Evolutionary conservation across 2,113 vertebrate species (phyloP).

Genomic region (Pampusana beccarii): DNA sequence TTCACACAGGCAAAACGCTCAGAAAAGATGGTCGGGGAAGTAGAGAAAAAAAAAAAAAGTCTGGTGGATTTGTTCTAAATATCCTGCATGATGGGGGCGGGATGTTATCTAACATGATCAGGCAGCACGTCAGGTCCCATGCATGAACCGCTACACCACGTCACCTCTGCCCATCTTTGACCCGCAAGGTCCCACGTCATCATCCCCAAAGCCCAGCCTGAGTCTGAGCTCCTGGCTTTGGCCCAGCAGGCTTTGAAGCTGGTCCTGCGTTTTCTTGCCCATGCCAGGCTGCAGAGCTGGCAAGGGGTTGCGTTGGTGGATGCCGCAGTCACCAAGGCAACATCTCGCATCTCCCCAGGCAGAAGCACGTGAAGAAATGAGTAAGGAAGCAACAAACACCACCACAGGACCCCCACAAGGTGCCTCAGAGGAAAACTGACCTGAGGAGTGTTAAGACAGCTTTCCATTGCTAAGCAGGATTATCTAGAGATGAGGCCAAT

Average conservation of each 20-base stretch:
- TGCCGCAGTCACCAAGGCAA: background rate
- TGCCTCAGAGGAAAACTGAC: constrained; percentile 8
- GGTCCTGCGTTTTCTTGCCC: background rate
- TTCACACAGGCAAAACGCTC: background rate
- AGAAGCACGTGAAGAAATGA: background rate
- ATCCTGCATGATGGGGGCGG: rapidly evolving
- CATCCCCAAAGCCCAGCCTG: background rate
- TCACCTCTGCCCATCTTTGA: background rate
- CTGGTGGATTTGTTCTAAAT: background rate
- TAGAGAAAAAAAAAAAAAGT: background rate
- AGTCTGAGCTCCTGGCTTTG: background rate
- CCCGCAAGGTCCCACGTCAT: background rate
- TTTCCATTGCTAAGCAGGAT: constrained; percentile 46
- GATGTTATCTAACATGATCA: background rate
- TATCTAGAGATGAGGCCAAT: constrained; percentile 62
- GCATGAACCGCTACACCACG: background rate
- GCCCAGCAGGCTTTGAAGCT: background rate
- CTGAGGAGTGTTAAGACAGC: constrained; percentile 34
- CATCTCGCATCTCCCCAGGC: background rate
- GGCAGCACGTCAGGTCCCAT: background rate
- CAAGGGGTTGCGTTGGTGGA: background rate
- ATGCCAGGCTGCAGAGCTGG: background rate
- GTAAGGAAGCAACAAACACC: background rate
- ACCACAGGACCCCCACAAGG: background rate
- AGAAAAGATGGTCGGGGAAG: background rate